Evolutionary conservation across 2,797 vertebrate genomes (phyloP).

Genomic region (Distichodus sexfasciatus): DNA sequence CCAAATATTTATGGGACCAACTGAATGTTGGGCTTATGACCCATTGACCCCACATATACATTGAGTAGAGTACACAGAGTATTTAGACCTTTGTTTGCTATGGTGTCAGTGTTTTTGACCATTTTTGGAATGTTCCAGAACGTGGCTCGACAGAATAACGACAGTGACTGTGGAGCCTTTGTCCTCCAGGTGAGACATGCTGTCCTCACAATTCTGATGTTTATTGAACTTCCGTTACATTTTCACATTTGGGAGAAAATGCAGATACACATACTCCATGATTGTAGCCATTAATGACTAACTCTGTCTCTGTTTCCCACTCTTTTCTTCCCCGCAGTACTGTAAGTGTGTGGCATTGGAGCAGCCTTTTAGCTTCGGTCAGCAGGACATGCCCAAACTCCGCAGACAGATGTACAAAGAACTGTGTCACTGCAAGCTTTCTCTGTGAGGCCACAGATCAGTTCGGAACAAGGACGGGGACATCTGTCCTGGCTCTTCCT

Average conservation of each 20-base stretch:
- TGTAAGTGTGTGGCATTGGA: slow-evolving; percentile 90
- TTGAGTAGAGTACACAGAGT: no score
- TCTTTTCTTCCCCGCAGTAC: slow-evolving; percentile 71
- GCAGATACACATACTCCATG: no score
- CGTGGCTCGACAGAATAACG: slow-evolving; percentile 90
- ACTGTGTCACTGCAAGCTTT: slow-evolving; percentile 92
- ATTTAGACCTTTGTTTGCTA: no score
- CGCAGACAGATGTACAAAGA: slow-evolving; percentile 94
- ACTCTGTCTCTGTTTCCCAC: neutral
- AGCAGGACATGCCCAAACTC: slow-evolving; percentile 92
- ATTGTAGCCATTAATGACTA: no score
- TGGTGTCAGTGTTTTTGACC: slow-evolving; percentile 7
- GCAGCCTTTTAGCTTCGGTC: slow-evolving; percentile 85
- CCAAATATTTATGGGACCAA: no score
- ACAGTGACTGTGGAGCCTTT: slow-evolving; percentile 92
- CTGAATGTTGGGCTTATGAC: no score
- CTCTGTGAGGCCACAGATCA: slow-evolving; percentile 72
- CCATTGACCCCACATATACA: no score
- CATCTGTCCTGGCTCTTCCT: no score
- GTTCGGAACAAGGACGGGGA: no score
- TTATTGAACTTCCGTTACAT: no score
- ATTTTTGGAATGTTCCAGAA: slow-evolving; percentile 72
- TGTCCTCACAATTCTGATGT: neutral
- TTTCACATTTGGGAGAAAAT: no score
- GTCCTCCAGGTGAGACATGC: slow-evolving; percentile 86